Base-by-base conservation (phyloP, 2,888 invertebrate species). In the Drosophila leonis region DNA sequence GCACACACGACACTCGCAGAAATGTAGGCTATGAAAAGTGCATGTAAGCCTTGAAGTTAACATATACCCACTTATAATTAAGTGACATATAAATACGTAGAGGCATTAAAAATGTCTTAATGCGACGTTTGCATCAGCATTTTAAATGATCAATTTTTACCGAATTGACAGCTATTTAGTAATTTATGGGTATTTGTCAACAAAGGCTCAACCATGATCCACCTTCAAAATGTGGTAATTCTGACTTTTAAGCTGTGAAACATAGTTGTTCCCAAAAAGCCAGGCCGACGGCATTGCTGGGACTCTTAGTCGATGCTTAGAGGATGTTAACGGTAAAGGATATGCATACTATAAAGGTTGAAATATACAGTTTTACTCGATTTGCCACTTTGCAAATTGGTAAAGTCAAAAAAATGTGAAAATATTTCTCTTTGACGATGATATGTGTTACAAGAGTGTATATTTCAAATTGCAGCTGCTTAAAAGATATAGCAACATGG, bases 1-100 rank as follows among this genome's bases (percentile, higher is more conserved):
- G 29, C 27, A 10, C 39, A 49, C 20, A 41, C 31, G 54, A 27
- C 44, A 42, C 5, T 4, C 64, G 39, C 54, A 42, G 7, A 41
- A 59, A 69, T 56, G 49, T 75, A 52, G 48, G 65, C 65, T 48
- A 71, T n/a, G 46, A 29, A 51, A 65, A 75, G 10, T 13, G 49
- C 9, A 49, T 20, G 59, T 3, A n/a, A 15, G 7, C 68, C 74
- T 68, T 74, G 57, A 61, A 55, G 59, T 27, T n/a, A 12, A 64
- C 49, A 44, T 55, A 44, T 37, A 18, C 0, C n/a, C 4, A 27
- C 46, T 20, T 29, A 15, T 35, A 6, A 41, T 33, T 4, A 48
- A 35, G 13, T 12, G 24, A 44, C 8, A 44, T 20, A 20, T 12
- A 31, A 1, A 10, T 10, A 20, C 20, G 20, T 20, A 1, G 6